A percentile compares a stretch with the other conserved stretches of the same genome.
phyloP scores from a whole-genome alignment of 2,888 invertebrate species.

The Brachycybe producta region DNA sequence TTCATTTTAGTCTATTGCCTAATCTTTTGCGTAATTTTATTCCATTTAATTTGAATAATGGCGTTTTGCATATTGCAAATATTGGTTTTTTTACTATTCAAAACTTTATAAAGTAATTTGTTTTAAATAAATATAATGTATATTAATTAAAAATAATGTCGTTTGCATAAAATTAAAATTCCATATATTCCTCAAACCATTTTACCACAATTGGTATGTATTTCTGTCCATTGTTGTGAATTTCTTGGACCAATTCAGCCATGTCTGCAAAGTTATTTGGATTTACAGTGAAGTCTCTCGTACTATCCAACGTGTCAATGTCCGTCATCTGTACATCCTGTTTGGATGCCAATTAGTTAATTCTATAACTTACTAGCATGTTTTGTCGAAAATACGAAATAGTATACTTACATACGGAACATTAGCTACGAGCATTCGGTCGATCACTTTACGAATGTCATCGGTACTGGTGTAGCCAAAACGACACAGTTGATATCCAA shows the following conservation, averaged over 20 bases:
- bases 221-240: conserved; percentile 19
- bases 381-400: not conserved
- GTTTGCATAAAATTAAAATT: not conserved
- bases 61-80: too few species aligned
- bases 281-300: conserved; percentile 32
- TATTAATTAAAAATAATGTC: not conserved
- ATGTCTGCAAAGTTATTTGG: conserved; percentile 21
- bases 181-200: too few species aligned
- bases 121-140: not conserved
- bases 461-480: conserved; percentile 28
- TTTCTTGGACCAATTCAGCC: conserved; percentile 21
- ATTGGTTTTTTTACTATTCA: too few species aligned
- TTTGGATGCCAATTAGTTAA: not conserved
- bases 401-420: conserved; percentile 33
- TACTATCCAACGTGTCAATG: conserved; percentile 33
- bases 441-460: conserved; percentile 26
- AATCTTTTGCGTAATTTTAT: too few species aligned
- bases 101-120: conserved; percentile 22
- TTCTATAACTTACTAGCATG: not conserved
- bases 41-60: too few species aligned
- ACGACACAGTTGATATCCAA: conserved; percentile 77
- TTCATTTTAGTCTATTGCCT: too few species aligned
- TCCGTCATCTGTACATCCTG: conserved; percentile 31
- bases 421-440: conserved; percentile 29
- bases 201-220: conserved; percentile 13